A percentile compares a stretch with the other conserved stretches of the same genome.
phyloP scores from a whole-genome alignment of 2,797 vertebrate species.

The Eulemur coronatus region DNA sequence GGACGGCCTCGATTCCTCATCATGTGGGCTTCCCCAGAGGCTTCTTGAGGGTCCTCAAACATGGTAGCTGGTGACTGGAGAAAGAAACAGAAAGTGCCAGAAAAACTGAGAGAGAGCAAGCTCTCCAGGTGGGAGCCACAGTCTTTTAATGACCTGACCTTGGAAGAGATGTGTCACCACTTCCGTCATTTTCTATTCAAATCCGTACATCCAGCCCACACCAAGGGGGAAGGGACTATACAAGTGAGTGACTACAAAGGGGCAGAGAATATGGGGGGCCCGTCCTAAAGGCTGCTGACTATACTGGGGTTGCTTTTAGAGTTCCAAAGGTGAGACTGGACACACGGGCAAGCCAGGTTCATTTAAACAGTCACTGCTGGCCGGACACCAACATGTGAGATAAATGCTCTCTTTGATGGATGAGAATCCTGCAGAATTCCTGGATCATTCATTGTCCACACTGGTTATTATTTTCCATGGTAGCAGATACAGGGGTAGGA shows the following conservation, averaged over 20 bases:
- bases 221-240: background rate
- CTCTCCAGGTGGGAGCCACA: background rate
- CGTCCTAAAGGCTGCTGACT: background rate
- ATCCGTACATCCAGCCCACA: background rate
- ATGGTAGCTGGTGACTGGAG: background rate
- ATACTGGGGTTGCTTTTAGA: background rate
- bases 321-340: background rate
- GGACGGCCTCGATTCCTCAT: background rate
- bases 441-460: background rate
- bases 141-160: background rate
- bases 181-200: background rate
- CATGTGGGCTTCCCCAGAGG: background rate
- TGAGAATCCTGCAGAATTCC: background rate
- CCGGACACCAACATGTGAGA: background rate
- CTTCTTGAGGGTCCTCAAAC: background rate
- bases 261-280: too few species aligned
- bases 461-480: background rate
- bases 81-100: background rate
- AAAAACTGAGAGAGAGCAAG: background rate
- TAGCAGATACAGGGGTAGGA: background rate
- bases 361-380: background rate
- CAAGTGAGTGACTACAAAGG: background rate
- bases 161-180: background rate
- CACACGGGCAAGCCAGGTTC: background rate
- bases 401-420: background rate